Base-by-base conservation (phyloP, 1,140 invertebrate species). In the Hypothenemus hampei region DNA sequence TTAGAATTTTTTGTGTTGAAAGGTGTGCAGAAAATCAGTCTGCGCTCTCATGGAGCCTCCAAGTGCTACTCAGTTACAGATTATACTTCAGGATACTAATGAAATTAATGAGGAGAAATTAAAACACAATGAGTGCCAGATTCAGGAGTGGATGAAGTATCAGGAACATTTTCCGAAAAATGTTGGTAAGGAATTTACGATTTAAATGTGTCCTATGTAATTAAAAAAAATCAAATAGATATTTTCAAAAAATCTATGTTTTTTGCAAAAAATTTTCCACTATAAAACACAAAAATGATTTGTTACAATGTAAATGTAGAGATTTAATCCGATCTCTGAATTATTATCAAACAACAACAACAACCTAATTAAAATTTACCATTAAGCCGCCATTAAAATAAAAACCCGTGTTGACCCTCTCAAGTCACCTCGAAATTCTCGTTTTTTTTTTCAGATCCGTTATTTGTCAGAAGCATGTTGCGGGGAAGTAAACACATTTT, bases 401-500 rank as follows among this genome's bases (percentile, higher is more conserved):
- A 29, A 8, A 31, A 2, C 26, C 26, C 13, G 26, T 31, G 3
- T 31, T 11, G 3, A 13, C 13, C 13, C 13, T 31, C 13, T 2
- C 10, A 31, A 31, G 13, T 31, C n/a, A n/a, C n/a, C n/a, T n/a
- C n/a, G 1, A 11, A 31, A 31, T 31, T 31, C 26, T 3, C 2
- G 8, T 8, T 3, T 3, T 11, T 31, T 31, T 37, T 37, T 37
- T 37, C 16, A 75, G 74, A 75, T 64, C 60, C 64, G 48, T 58
- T 58, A 55, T 65, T 73, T 4, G 48, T 75, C 3, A 53, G 65
- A 3, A 55, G 58, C 18, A 72, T 74, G 50, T 39, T 75, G 1
- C 54, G 74, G 57, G 71, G 73, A 8, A 69, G 68, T 44, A 75
- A 75, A 59, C 69, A 73, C 56, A 67, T 71, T 43, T 46, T 75